Evolutionary conservation across 2,888 invertebrate genomes (phyloP).

Genomic region (Morpho helenor): DNA sequence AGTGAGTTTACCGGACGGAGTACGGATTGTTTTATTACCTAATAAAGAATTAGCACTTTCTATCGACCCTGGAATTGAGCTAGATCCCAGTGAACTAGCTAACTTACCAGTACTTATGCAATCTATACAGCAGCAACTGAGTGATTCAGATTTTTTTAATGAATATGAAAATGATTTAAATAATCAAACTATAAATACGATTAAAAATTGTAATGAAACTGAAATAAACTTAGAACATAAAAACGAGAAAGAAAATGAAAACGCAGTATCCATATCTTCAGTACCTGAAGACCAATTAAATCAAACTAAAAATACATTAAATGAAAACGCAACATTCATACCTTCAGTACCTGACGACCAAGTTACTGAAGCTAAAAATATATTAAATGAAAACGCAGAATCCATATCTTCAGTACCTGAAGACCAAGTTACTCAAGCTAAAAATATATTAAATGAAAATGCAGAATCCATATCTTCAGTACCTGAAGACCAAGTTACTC

Average conservation of each 20-base stretch:
- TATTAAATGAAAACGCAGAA: not conserved
- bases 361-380: not conserved
- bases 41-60: slow-evolving; percentile 38
- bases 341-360: not conserved
- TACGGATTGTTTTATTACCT: slow-evolving; percentile 37
- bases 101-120: slow-evolving; percentile 37
- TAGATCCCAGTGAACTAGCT: slow-evolving; percentile 31
- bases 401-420: not conserved
- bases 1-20: slow-evolving; percentile 37
- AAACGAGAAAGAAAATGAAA: not conserved
- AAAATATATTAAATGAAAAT: not conserved
- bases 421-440: not conserved
- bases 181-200: not conserved
- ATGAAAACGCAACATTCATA: not conserved
- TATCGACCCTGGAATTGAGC: slow-evolving; percentile 32
- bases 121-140: slow-evolving; percentile 39
- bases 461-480: not conserved
- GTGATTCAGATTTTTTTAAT: not conserved
- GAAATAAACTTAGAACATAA: not conserved
- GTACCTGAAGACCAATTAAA: not conserved
- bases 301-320: not conserved
- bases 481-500: not conserved
- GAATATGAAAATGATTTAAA: not conserved
- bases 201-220: not conserved
- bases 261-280: not conserved